These are phyloP conservation scores for Streptopelia turtur DNA, from an alignment of 2,797 vertebrate genomes.

Conservation along the genomic window DNA sequence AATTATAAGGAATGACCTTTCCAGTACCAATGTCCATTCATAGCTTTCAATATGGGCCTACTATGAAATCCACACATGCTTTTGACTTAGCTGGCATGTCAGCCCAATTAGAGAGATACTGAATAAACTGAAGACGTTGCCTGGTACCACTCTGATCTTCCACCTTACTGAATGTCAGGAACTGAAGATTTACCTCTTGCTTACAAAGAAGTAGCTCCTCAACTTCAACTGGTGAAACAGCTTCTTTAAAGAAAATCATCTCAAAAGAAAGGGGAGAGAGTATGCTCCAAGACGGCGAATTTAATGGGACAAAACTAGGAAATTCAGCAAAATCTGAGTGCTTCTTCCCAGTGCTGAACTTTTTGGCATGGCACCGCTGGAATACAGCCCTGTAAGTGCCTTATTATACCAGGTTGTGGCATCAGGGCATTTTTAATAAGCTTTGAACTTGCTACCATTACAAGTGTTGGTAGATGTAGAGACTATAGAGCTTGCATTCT, in stretches of 20 bases:
- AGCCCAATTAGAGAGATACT: background rate
- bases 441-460: conserved; percentile 55
- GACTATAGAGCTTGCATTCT: conserved; percentile 23
- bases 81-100: background rate
- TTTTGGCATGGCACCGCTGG: conserved; percentile 55
- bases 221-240: conserved; percentile 75
- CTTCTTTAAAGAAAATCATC: conserved; percentile 80
- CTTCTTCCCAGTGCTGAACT: conserved; percentile 35
- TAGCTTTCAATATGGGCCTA: conserved; percentile 71
- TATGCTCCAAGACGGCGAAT: background rate
- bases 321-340: conserved; percentile 42
- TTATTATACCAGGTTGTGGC: conserved; percentile 69
- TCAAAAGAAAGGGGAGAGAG: conserved; percentile 49
- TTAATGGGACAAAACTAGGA: conserved; percentile 66
- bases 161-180: conserved; percentile 61
- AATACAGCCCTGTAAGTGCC: conserved; percentile 77
- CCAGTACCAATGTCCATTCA: conserved; percentile 87
- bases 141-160: conserved; percentile 68
- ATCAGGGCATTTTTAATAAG: conserved; percentile 64
- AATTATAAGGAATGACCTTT: conserved; percentile 96
- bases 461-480: conserved; percentile 63
- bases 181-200: conserved; percentile 59
- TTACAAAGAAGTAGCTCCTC: conserved; percentile 25
- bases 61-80: background rate
- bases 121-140: conserved; percentile 58